Conservation (phyloP, 2,113 vertebrate species). For the Aramus guarauna region DNA sequence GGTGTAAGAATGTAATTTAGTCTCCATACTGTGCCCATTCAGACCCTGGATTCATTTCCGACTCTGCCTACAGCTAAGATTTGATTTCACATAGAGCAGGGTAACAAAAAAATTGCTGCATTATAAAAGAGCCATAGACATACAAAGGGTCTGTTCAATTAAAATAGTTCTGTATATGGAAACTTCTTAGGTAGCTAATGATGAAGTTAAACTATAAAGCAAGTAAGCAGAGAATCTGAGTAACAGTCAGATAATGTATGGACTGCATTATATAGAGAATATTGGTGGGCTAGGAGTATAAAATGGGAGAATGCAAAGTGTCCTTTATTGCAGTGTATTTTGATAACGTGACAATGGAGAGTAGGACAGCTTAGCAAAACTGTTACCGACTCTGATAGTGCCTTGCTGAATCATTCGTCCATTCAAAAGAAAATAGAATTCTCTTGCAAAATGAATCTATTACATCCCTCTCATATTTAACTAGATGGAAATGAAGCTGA, state of each 20-base stretch:
- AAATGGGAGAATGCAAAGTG: background rate
- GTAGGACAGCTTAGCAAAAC: background rate
- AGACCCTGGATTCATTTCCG: background rate
- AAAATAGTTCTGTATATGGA: background rate
- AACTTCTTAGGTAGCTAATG: background rate
- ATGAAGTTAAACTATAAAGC: background rate
- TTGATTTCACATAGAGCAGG: background rate
- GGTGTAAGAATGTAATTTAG: too few species aligned
- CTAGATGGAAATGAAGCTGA: constrained; percentile 39
- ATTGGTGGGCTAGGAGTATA: background rate
- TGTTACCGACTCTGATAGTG: background rate
- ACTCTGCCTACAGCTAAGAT: background rate
- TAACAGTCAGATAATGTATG: background rate
- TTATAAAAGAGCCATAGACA: background rate
- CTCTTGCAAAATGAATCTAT: constrained; percentile 45
- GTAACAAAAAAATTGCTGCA: background rate
- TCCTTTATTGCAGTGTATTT: background rate
- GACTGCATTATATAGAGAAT: background rate
- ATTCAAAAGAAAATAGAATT: constrained; percentile 26
- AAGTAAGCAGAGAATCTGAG: background rate
- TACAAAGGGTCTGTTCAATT: background rate
- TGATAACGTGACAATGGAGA: background rate
- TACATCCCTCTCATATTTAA: constrained; percentile 25
- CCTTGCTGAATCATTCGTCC: constrained; percentile 19
- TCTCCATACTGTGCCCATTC: background rate